These are phyloP conservation scores for Acrossocheilus wenchowensis DNA, from an alignment of 2,797 vertebrate genomes.

Conservation along the genomic window DNA sequence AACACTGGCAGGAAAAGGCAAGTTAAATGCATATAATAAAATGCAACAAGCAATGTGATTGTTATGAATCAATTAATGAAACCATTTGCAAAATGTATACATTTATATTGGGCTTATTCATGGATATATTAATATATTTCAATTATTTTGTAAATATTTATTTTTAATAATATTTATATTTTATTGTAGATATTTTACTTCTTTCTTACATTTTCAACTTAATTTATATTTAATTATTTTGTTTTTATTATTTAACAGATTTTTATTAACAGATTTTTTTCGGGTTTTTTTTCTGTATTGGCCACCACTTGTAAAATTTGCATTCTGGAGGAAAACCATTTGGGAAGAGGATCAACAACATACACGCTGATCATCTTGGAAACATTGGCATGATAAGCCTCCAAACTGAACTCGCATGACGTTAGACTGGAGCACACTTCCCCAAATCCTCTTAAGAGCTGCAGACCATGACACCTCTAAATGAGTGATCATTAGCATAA, in stretches of 20 bases:
- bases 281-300: neutral
- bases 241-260: neutral
- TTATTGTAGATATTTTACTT: neutral
- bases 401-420: constrained; percentile 66
- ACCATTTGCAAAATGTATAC: neutral
- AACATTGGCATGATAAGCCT: constrained; percentile 59
- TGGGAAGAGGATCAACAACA: constrained; percentile 57
- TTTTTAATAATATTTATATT: neutral
- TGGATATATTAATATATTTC: no score
- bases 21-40: neutral
- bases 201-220: neutral
- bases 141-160: neutral
- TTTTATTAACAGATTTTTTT: neutral
- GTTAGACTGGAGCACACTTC: constrained; percentile 56
- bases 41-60: neutral
- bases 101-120: neutral
- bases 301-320: neutral
- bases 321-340: neutral
- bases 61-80: neutral
- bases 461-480: constrained; percentile 66
- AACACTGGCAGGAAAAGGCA: neutral
- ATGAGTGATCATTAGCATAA: constrained; percentile 79
- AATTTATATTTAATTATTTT: neutral
- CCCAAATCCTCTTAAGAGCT: constrained; percentile 66
- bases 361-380: constrained; percentile 61